Base-by-base conservation (phyloP, 2,888 invertebrate species). In the Gortyna flavago region DNA sequence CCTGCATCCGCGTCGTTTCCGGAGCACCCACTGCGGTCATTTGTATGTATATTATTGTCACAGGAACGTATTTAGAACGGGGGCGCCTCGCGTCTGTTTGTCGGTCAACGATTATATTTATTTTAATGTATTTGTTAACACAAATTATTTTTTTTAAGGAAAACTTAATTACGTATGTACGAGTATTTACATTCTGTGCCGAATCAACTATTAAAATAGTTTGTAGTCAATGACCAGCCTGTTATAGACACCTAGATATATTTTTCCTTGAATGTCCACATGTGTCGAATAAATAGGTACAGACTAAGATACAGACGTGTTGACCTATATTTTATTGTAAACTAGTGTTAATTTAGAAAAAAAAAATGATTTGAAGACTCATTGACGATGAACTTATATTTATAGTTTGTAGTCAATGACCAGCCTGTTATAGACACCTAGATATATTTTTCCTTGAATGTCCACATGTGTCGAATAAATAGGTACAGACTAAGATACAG, bases 1-100 rank as follows among this genome's bases (percentile, higher is more conserved):
- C 91, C 92, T 89, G 91, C 74, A 77, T 91, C 90, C 88, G 91
- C 74, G 78, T 71, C 72, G 83, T 79, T 92, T 92, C 92, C 92
- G 90, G 88, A 86, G 87, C 89, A 80, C 82, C 84, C 79, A 88
- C 86, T 61, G 66, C 38, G 48, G 62, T 66, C 29, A 78, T 84
- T 82, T 75, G 41, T 73, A 65, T 66, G 57, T 65, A 57, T 54
- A 62, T 72, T 85, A 81, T 51, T 44, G 48, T 48, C 61, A 66
- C 85, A 83, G 79, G 62, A 74, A 83, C 86, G 65, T 32, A 81
- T 75, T 83, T 62, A 74, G 68, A 68, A 67, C 67, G 1, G 48
- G 29, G n/a, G n/a, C n/a, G n/a, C n/a, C n/a, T n/a, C n/a, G n/a
- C 25, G 41, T 32, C 59, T n/a, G 57, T 72, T 51, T 35, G 66